phyloP scores from a whole-genome alignment of 1,140 invertebrate genomes.

The Lepidotrigona ventralis region DNA sequence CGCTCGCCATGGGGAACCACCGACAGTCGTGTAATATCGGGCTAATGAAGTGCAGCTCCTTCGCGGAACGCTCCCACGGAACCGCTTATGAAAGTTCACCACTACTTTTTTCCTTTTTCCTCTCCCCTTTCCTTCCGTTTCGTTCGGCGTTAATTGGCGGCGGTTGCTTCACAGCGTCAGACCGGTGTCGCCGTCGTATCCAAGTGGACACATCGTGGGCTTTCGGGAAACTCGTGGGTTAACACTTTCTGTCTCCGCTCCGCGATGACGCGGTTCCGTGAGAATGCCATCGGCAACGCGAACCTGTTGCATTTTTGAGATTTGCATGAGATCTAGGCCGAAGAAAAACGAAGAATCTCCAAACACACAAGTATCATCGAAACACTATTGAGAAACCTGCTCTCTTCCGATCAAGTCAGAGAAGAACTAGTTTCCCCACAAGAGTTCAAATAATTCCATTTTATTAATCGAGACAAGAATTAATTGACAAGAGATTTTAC shows the following conservation, averaged over 20 bases:
- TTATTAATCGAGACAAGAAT: too few species aligned
- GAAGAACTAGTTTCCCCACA: too few species aligned
- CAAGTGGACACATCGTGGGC: slow-evolving; percentile 15
- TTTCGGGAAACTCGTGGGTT: slow-evolving; percentile 26
- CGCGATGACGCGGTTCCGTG: background rate
- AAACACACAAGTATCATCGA: too few species aligned
- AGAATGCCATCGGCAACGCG: background rate
- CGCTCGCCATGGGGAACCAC: slow-evolving; percentile 53
- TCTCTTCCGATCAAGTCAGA: too few species aligned
- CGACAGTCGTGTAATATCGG: slow-evolving; percentile 69
- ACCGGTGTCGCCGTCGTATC: background rate
- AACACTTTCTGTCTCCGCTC: too few species aligned
- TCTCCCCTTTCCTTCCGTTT: background rate
- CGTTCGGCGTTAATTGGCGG: slow-evolving; percentile 3
- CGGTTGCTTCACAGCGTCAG: slow-evolving; percentile 2
- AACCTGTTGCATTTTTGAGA: background rate
- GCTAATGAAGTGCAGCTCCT: slow-evolving; percentile 22
- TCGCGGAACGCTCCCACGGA: slow-evolving; percentile 24
- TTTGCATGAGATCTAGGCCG: background rate
- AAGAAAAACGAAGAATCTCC: too few species aligned
- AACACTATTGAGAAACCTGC: too few species aligned
- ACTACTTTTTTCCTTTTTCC: background rate
- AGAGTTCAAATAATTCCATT: too few species aligned
- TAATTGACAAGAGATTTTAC: too few species aligned
- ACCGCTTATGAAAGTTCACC: slow-evolving; percentile 16